Base-by-base conservation (phyloP, 2,113 vertebrate species). In the Stegastes partitus region DNA sequence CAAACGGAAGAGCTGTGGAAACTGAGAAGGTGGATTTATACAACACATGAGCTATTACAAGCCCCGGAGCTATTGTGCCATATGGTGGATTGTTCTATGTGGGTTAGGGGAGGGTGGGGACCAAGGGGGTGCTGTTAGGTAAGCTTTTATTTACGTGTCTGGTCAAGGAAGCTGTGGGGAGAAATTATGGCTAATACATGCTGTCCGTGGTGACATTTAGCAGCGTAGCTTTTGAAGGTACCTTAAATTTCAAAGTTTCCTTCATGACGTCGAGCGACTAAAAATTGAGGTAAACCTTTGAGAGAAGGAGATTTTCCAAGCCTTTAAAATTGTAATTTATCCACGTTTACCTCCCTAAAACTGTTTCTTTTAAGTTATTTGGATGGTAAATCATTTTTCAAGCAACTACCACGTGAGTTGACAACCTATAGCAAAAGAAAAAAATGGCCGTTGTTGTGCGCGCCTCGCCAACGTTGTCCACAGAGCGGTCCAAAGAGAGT, bases 1-100 rank as follows among this genome's bases (percentile, higher is more conserved):
- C 9, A 28, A 73, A 61, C 37, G 50, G 83, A 87, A 88, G 84
- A 78, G 31, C 62, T 12, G 19, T 62, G 66, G 85, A 88, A 87
- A 77, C 87, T 71, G 74, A 89, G 81, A 72, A 75, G 85, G 78
- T 87, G 75, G 82, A 92, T 90, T 89, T 84, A 83, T 83, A 77
- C 66, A 57, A 84, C 84, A 89, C 83, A 89, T 71, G 67, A 86
- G 87, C 82, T 87, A 85, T 82, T 77, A 79, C 79, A 86, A 81
- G 84, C 91, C 93, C 92, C 34, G 47, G 79, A 92, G 92, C 91
- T 82, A 80, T 91, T 77, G 88, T 74, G 90, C 93, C 93, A 95
- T 95, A 94, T 94, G 93, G 92, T 73, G 80, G 83, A 87, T 86
- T 79, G 70, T 87, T 94, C 83, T 86, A 84, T 91, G 82, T 84